These are phyloP conservation scores for Agrochola macilenta DNA, from an alignment of 2,888 invertebrate genomes.

Conservation along the genomic window DNA sequence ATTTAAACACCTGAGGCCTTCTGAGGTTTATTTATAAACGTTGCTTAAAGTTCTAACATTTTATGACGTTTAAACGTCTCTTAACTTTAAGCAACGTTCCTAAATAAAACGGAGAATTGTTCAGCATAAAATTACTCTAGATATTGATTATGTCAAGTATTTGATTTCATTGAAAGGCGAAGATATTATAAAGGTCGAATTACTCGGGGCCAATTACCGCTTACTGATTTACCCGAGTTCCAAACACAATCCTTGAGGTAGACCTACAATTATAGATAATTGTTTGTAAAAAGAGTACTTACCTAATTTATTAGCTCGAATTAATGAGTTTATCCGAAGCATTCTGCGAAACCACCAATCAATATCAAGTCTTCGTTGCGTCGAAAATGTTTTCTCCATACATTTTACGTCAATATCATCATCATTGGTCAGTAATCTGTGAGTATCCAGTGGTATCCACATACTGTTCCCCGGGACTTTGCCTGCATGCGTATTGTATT, in stretches of 20 bases:
- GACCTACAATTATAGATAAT: no score
- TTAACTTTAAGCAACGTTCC: not conserved
- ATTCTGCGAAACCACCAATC: not conserved
- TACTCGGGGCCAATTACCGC: not conserved
- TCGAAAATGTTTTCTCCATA: not conserved
- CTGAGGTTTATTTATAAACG: not conserved
- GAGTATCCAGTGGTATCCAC: not conserved
- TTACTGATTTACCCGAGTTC: not conserved
- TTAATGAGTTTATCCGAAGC: not conserved
- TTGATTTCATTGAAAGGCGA: not conserved
- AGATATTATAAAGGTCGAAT: not conserved
- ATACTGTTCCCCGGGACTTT: not conserved
- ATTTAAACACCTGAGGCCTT: not conserved
- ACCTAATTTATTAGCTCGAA: not conserved
- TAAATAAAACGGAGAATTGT: not conserved
- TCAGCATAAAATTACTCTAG: not conserved
- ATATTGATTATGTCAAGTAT: not conserved
- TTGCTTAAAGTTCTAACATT: not conserved
- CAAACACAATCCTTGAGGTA: conserved; percentile 2
- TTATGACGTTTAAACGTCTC: not conserved
- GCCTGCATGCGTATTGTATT: not conserved
- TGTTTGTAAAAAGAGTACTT: not conserved
- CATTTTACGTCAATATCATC: not conserved
- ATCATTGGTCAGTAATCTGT: not conserved
- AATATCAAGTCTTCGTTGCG: not conserved